Evolutionary conservation across 2,888 invertebrate genomes (phyloP).

Genomic region (Cryptus viduatorius): DNA sequence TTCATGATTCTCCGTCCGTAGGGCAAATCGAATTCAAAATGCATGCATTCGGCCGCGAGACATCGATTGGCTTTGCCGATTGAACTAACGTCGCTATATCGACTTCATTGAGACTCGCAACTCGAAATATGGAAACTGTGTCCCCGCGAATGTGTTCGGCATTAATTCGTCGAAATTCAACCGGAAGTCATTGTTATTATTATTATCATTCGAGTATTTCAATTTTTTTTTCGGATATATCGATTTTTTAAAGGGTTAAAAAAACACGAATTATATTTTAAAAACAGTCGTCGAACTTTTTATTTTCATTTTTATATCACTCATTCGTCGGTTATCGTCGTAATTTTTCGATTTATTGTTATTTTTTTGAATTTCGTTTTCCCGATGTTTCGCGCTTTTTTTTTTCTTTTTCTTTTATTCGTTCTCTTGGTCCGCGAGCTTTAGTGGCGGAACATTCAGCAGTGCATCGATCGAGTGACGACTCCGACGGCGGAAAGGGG

Average conservation of each 20-base stretch:
- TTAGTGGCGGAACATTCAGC: constrained; percentile 27
- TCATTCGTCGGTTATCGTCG: neutral
- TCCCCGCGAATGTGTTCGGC: neutral
- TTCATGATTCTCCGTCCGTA: constrained; percentile 23
- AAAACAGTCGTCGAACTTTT: neutral
- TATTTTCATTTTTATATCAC: neutral
- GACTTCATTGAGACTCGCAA: constrained; percentile 3
- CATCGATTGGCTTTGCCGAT: constrained; percentile 27
- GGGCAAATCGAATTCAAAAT: constrained; percentile 6
- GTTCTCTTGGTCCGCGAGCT: constrained; percentile 17
- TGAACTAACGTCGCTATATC: constrained; percentile 4
- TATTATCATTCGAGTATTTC: neutral
- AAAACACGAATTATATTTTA: neutral
- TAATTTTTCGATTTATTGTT: neutral
- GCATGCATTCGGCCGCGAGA: constrained; percentile 12
- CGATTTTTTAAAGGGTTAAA: neutral
- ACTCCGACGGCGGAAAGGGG: constrained; percentile 2
- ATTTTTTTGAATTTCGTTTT: neutral
- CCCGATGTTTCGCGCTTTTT: neutral
- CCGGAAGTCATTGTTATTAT: neutral
- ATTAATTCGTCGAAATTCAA: neutral
- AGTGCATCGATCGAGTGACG: constrained; percentile 62
- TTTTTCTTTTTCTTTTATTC: neutral
- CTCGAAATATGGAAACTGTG: too few relatives aligned
- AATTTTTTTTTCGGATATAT: too few relatives aligned